Evolutionary conservation across 2,113 vertebrate genomes (phyloP), one percentile per base, ranked within the genome.

Genomic region (Elachura formosa): DNA sequence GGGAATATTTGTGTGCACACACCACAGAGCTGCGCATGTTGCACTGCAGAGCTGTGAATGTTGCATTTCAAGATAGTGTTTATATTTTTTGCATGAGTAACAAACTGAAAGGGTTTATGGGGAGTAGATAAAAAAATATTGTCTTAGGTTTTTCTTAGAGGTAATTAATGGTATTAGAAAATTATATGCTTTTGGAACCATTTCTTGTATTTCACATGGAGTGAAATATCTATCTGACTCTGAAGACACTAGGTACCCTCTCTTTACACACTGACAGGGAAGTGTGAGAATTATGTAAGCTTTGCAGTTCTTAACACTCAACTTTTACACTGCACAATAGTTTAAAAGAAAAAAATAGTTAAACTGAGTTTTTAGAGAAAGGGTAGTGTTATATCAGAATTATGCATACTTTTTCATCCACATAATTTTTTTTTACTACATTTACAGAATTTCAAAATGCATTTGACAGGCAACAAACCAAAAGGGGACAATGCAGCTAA

Each of bases 1-100:
- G 56, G n/a, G 76, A 89, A 68, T 74, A 61, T 96, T 96, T 96
- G 40, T 93, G 64, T 84, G 56, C 43, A 81, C 29, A 75, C 26
- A 55, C 17, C 43, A 5, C 62, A 67, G 75, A 76, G 55, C 67
- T 85, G 33, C 49, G 46, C 69, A 49, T 46, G 62, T 54, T 94
- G 28, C n/a, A 83, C 18, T 80, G 33, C 38, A 83, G 85, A 80
- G 29, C 34, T 90, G 19, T 62, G 62, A 85, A 56, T 54, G 34
- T 40, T 88, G 33, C 16, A n/a, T 20, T 88, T 68, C 73, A 90
- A 83, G 26, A 43, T 59, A 38, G 9, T 69, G 33, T 64, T 87
- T 84, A 33, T 68, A 71, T 43, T 36, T 85, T 87, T 85, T 85
- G 31, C 19, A 75, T 87, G 61, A 89, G 34, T 66, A 90, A 85